phyloP scores from a whole-genome alignment of 2,797 vertebrate species.

The Notoglanidium macrostoma region DNA sequence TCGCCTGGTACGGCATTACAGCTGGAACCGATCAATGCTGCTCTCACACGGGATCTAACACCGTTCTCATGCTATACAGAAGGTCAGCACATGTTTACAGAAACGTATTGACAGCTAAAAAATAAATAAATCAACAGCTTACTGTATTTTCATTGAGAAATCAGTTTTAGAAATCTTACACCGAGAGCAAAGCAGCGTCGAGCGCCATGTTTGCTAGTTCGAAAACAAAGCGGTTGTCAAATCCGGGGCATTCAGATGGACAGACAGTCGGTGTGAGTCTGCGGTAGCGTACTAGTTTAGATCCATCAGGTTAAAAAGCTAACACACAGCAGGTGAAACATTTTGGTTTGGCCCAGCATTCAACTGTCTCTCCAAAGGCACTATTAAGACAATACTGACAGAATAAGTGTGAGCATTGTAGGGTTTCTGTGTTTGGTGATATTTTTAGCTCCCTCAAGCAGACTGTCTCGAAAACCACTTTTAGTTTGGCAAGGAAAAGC shows the following conservation, averaged over 20 bases:
- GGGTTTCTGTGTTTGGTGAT: constrained; percentile 23
- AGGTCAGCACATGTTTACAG: neutral
- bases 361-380: constrained; percentile 1
- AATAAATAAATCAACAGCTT: neutral
- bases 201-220: too few relatives aligned
- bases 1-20: neutral
- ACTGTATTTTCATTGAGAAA: neutral
- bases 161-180: neutral
- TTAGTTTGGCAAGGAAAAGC: constrained; percentile 32
- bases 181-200: too few relatives aligned
- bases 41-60: neutral
- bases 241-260: neutral
- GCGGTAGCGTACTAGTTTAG: neutral
- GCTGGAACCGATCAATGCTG: constrained; percentile 14
- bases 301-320: neutral
- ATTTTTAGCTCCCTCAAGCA: constrained; percentile 37
- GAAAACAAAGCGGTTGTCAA: constrained; percentile 1
- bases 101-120: constrained; percentile 7
- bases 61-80: neutral
- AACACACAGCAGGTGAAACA: constrained; percentile 12
- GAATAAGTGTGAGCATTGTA: constrained; percentile 30
- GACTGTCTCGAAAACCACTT: constrained; percentile 34
- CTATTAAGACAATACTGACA: constrained; percentile 12
- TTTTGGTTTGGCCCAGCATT: neutral
- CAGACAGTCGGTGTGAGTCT: neutral